These are phyloP conservation scores for Siphamia tubifer DNA, from an alignment of 2,113 vertebrate species.

Conservation along the genomic window DNA sequence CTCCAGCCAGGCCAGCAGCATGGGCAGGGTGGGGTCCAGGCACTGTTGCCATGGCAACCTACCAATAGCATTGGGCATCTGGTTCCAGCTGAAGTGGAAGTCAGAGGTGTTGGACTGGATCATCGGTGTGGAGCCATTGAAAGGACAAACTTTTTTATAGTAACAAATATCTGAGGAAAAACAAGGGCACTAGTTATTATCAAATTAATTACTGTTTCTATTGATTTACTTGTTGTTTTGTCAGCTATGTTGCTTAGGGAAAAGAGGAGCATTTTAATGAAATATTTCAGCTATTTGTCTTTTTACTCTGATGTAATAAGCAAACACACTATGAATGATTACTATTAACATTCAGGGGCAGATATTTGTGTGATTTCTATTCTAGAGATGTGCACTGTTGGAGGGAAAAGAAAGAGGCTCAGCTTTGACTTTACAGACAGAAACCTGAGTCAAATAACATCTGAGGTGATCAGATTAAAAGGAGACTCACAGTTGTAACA, in stretches of 20 bases:
- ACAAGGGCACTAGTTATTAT: constrained; percentile 1
- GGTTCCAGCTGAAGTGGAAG: constrained; percentile 99
- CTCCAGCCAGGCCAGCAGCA: constrained; percentile 35
- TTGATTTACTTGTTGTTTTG: background rate
- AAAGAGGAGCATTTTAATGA: background rate
- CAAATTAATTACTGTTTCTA: background rate
- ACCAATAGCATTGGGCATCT: constrained; percentile 96
- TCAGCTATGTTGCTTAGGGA: background rate
- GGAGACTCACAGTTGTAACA: constrained; percentile 96
- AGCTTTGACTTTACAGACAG: constrained; percentile 1
- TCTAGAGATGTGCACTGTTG: constrained; percentile 8
- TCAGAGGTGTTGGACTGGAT: constrained; percentile 93
- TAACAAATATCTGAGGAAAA: constrained; percentile 87
- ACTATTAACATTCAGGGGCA: background rate
- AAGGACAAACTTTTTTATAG: constrained; percentile 95
- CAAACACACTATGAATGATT: background rate
- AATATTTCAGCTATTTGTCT: background rate
- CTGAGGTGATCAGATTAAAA: constrained; percentile 3
- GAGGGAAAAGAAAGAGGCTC: background rate
- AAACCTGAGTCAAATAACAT: constrained; percentile 12
- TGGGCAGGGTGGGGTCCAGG: constrained; percentile 30
- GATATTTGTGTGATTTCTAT: background rate
- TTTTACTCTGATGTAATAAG: background rate
- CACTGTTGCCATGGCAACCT: constrained; percentile 69
- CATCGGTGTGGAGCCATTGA: constrained; percentile 91